Conservation (phyloP, 2,888 invertebrate genomes). For the Acholoe squamosa region DNA sequence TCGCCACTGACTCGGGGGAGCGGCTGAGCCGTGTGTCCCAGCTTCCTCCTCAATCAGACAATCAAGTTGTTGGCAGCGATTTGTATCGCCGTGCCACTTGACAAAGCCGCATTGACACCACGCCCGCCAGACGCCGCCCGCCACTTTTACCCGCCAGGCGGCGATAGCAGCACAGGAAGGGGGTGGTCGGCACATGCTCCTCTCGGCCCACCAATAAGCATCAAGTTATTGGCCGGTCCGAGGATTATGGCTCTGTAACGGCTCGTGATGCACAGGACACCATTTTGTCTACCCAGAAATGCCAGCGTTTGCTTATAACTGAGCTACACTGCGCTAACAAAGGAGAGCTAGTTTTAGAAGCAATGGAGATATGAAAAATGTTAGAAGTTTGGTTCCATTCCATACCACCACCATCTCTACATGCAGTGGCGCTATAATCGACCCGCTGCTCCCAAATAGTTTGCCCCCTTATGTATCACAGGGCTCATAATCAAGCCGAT, state of each 20-base stretch:
- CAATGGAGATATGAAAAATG: too few relatives aligned
- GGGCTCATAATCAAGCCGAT: conserved; percentile 35
- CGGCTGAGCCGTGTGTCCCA: conserved; percentile 44
- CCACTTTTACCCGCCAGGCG: neutral
- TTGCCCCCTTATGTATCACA: too few relatives aligned
- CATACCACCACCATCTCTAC: too few relatives aligned
- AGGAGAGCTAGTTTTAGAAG: too few relatives aligned
- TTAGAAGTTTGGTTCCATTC: too few relatives aligned
- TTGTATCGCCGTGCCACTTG: conserved; percentile 55
- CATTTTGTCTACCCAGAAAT: too few relatives aligned
- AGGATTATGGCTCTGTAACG: too few relatives aligned
- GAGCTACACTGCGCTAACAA: too few relatives aligned
- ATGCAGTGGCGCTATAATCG: too few relatives aligned
- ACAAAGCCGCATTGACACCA: conserved; percentile 56
- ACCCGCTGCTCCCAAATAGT: too few relatives aligned
- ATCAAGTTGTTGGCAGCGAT: conserved; percentile 63
- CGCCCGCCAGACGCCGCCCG: conserved; percentile 33
- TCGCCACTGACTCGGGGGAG: conserved; percentile 53
- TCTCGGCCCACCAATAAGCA: conserved; percentile 48
- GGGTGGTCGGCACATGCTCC: neutral
- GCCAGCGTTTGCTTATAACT: too few relatives aligned
- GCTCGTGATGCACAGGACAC: too few relatives aligned
- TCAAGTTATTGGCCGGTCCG: conserved; percentile 42
- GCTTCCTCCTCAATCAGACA: conserved; percentile 63
- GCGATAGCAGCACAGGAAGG: neutral